These are phyloP conservation scores for Spea hammondii DNA, from an alignment of 2,797 vertebrate species.

Conservation along the genomic window DNA sequence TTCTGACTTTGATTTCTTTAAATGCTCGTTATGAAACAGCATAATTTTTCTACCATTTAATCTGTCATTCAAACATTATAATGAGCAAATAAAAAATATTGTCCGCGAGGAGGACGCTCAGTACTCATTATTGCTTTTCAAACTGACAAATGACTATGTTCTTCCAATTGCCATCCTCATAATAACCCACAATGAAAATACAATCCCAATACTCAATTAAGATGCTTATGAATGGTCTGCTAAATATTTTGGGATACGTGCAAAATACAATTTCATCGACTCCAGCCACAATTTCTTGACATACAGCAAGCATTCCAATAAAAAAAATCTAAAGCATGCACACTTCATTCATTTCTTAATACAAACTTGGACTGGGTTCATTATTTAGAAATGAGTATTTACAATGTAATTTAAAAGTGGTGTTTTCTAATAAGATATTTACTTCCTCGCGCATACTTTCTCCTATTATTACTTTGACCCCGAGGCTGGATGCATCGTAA, in stretches of 20 bases:
- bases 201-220: not conserved
- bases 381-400: too few species aligned
- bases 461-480: too few species aligned
- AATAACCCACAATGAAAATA: constrained; percentile 25
- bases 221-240: not conserved
- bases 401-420: too few species aligned
- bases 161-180: constrained; percentile 2
- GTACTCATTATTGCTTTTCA: constrained; percentile 12
- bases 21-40: constrained; percentile 11
- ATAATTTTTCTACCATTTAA: constrained; percentile 21
- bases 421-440: too few species aligned
- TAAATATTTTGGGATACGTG: not conserved
- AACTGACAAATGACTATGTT: constrained; percentile 32
- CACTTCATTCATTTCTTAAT: too few species aligned
- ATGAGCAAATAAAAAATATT: constrained; percentile 43
- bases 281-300: not conserved
- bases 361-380: too few species aligned
- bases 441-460: too few species aligned
- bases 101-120: not conserved
- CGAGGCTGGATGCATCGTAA: too few species aligned
- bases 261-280: not conserved
- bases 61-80: constrained; percentile 35
- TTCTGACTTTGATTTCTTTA: constrained; percentile 23
- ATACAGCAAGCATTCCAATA: too few species aligned
- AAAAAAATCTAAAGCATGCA: too few species aligned